Evolutionary conservation across 2,113 vertebrate genomes (phyloP), one percentile per base, ranked within the genome.

Genomic region (Ranitomeya variabilis): DNA sequence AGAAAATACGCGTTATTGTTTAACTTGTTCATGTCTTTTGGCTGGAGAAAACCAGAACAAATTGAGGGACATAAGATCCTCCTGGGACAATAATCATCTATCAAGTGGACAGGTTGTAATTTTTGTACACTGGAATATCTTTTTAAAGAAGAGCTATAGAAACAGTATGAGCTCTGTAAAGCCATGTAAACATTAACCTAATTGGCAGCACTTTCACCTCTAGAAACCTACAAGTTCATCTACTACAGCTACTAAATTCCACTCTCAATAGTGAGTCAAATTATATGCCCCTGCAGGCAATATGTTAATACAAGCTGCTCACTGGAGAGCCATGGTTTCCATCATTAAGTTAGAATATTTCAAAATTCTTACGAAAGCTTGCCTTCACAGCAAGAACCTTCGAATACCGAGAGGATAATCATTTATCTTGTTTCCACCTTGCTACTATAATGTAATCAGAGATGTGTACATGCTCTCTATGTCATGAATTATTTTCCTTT

Each of bases 351-450:
- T 60, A 37, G 23, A 85, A 85, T 85, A 60, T 85, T 74, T 85
- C 15, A 59, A 54, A 84, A 71, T 85, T 73, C 55, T 54, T 85
- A 37, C 16, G 21, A 74, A 69, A 74, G 54, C 69, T 59, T 85
- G 23, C 54, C 57, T 74, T 85, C 83, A 85, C 69, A 85, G 83
- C 54, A 21, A 74, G 83, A 85, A 57, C 69, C 54, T 57, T 84
- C 19, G 16, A 60, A 45, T 73, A 74, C 51, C 18, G 51, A 69
- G 67, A 74, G 55, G 83, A 85, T 74, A 74, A 85, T 85, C 83
- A 85, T 85, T 85, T 85, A 74, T 85, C 83, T 85, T 85, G 83
- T 85, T 85, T 85, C 69, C n/a, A 54, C 83, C 69, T 74, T 6
- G 16, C 67, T 73, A 74, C 31, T 23, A 45, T 85, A 85, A 85